These are phyloP conservation scores for Copidosoma aretas DNA, from an alignment of 2,888 invertebrate genomes.

Conservation along the genomic window DNA sequence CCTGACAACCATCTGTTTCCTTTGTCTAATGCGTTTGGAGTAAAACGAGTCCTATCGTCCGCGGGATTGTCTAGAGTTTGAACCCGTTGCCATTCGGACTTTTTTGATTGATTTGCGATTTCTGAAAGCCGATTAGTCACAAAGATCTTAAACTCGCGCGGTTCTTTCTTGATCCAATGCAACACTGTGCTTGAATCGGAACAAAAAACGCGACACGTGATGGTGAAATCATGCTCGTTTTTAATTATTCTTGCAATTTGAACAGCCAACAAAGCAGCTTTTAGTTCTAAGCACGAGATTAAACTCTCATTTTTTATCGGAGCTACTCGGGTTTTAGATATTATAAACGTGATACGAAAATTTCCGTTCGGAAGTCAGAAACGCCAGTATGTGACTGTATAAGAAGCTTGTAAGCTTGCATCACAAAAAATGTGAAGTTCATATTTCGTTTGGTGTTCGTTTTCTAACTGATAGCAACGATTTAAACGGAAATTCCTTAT, in stretches of 20 bases:
- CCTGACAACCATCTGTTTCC: slow-evolving; percentile 19
- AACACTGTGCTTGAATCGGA: slow-evolving; percentile 16
- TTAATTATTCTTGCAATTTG: slow-evolving; percentile 10
- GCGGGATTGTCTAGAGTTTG: slow-evolving; percentile 22
- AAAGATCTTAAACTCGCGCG: slow-evolving; percentile 12
- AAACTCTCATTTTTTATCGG: slow-evolving; percentile 31
- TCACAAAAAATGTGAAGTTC: slow-evolving; percentile 40
- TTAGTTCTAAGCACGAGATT: slow-evolving; percentile 38
- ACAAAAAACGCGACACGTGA: slow-evolving; percentile 12
- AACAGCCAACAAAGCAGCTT: slow-evolving; percentile 35
- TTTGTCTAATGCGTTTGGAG: not conserved
- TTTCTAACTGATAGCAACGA: slow-evolving; percentile 42
- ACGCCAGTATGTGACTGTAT: slow-evolving; percentile 31
- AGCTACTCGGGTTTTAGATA: slow-evolving; percentile 35
- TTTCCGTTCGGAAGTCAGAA: not conserved
- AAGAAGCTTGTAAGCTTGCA: slow-evolving; percentile 34
- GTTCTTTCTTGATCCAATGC: slow-evolving; percentile 22
- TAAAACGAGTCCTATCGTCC: slow-evolving; percentile 8
- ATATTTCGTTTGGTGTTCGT: slow-evolving; percentile 22
- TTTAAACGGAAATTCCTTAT: slow-evolving; percentile 24
- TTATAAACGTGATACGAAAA: slow-evolving; percentile 17
- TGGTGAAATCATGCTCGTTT: slow-evolving; percentile 15
- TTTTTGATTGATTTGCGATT: slow-evolving; percentile 10
- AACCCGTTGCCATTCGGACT: slow-evolving; percentile 20
- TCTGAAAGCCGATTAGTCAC: slow-evolving; percentile 15